These are phyloP conservation scores for Nasonia longicornis DNA, from an alignment of 1,140 invertebrate species.

Conservation along the genomic window DNA sequence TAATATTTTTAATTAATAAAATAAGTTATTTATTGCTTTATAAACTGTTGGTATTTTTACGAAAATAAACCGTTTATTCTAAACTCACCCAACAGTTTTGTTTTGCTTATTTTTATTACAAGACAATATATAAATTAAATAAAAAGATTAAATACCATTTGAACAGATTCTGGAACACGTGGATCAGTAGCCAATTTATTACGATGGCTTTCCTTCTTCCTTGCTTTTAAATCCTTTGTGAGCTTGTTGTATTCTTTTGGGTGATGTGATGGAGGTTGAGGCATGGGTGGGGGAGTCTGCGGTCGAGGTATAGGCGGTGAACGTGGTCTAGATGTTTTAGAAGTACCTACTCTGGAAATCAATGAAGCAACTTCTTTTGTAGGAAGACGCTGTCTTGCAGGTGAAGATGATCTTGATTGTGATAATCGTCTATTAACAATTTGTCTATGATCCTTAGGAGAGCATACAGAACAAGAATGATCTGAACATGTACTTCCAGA, in stretches of 20 bases:
- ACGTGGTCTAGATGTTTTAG: constrained; percentile 56
- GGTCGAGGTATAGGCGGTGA: constrained; percentile 64
- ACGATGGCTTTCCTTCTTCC: constrained; percentile 64
- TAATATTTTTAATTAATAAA: background rate
- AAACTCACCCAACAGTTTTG: too few relatives aligned
- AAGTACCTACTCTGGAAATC: constrained; percentile 56
- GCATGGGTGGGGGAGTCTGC: constrained; percentile 66
- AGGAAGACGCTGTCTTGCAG: constrained; percentile 55
- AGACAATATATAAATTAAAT: constrained; percentile 27
- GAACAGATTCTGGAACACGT: constrained; percentile 63
- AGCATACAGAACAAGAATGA: constrained; percentile 83
- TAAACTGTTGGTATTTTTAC: background rate
- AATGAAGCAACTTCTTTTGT: constrained; percentile 59
- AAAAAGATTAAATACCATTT: constrained; percentile 59
- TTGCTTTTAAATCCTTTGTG: constrained; percentile 59
- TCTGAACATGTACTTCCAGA: constrained; percentile 84
- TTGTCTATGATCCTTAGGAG: constrained; percentile 66
- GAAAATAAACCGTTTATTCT: background rate
- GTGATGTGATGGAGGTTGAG: constrained; percentile 63
- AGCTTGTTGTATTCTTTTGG: constrained; percentile 62
- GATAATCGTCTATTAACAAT: constrained; percentile 57
- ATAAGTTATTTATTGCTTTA: background rate
- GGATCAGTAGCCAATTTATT: constrained; percentile 64
- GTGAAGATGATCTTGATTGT: constrained; percentile 60
- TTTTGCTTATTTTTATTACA: constrained; percentile 18